Evolutionary conservation across 1,140 invertebrate species (phyloP).

Genomic region (Leptestheria dahalacensis): DNA sequence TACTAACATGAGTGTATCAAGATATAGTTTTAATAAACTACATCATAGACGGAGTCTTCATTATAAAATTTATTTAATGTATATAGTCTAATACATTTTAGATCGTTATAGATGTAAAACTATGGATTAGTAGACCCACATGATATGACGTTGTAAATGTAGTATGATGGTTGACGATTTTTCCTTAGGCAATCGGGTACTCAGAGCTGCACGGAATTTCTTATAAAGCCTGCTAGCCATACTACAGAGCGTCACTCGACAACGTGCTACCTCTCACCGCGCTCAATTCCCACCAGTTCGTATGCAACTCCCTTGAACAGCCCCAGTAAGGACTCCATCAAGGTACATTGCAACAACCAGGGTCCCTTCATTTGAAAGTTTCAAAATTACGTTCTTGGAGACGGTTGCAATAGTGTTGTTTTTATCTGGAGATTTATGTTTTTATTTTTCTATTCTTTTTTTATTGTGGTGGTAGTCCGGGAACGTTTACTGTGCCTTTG

Average conservation of each 20-base stretch:
- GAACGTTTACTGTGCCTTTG: slow-evolving; percentile 1
- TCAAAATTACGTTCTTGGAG: no score
- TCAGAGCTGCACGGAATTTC: not conserved
- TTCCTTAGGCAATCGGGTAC: not conserved
- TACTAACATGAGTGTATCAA: no score
- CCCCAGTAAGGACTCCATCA: not conserved
- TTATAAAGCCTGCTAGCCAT: slow-evolving; percentile 1
- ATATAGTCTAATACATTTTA: no score
- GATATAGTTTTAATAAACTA: no score
- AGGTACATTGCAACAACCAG: not conserved
- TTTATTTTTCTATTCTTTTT: not conserved
- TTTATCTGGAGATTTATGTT: not conserved
- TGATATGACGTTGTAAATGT: no score
- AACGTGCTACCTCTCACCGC: not conserved
- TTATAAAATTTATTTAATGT: no score
- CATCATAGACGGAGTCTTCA: no score
- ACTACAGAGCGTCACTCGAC: not conserved
- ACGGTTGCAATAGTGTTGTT: no score
- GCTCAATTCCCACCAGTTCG: not conserved
- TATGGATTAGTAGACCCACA: no score
- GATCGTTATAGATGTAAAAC: no score
- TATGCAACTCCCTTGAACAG: not conserved
- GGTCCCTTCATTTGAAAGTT: not conserved
- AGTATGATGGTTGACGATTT: no score
- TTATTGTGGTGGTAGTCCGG: not conserved